Base-by-base conservation (phyloP, 2,113 vertebrate species). In the Deroptyus accipitrinus region DNA sequence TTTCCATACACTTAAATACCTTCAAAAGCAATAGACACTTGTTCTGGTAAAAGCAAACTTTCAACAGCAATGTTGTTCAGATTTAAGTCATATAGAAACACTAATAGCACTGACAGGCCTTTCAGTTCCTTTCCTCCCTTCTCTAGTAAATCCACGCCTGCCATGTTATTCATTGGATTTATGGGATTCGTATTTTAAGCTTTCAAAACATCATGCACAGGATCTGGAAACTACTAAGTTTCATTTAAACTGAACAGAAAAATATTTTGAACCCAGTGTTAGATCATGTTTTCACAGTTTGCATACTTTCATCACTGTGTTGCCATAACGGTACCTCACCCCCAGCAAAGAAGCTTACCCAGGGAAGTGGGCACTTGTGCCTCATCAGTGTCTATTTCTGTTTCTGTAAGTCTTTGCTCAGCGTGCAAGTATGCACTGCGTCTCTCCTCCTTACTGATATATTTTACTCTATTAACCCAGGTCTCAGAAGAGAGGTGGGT, bases 141-240 rank as follows among this genome's bases (percentile, higher is more conserved):
- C 76, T 72, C 55, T 31, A 81, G 76, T 77, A 96, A 97, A 94
- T 81, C 69, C 86, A 92, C 3, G 10, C 81, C 80, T 20, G 39
- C 66, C 62, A 69, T 7, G 8, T 70, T 61, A 90, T 91, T 83
- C 42, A 24, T 0, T 79, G 76, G 70, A 81, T 96, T 97, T 95
- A 86, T 54, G 44, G 66, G 68, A 67, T 90, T 80, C 8, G 0
- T 79, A 92, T 82, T 95, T 94, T 80, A 76, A 85, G 87, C 75
- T 83, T 72, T 82, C 0, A 10, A 82, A 95, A 74, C 75, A 57
- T 52, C 85, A 85, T n/a, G 67, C 66, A 64, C 10, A 57, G 74
- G 69, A 64, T 92, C 37, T 94, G 69, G 75, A 81, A 94, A 69
- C 49, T 33, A 67, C 35, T 28, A 49, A 11, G 64, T 62, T 84